phyloP scores from a whole-genome alignment of 2,113 vertebrate genomes.

The Esox niger region DNA sequence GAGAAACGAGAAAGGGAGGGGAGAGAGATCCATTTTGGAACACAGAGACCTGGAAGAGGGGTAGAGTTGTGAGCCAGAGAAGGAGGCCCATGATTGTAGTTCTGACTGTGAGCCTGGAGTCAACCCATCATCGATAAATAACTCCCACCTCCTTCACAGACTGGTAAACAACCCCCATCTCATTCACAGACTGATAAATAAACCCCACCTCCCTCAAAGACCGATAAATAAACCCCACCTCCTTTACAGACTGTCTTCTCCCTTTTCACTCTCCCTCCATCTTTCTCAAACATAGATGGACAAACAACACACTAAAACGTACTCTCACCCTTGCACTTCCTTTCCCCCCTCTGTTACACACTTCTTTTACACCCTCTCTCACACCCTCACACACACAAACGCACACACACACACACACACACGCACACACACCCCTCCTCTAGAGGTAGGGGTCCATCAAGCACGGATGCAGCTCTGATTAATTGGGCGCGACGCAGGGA shows the following conservation, averaged over 20 bases:
- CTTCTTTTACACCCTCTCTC: background rate
- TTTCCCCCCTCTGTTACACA: background rate
- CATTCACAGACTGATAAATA: too few relatives aligned
- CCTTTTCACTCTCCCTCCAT: too few relatives aligned
- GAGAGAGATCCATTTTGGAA: background rate
- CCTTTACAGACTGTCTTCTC: background rate
- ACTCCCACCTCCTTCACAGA: constrained; percentile 23
- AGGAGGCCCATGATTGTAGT: constrained; percentile 24
- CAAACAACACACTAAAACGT: constrained; percentile 28
- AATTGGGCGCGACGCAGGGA: constrained; percentile 77
- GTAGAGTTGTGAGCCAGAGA: background rate
- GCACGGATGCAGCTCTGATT: constrained; percentile 78
- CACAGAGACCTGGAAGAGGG: background rate
- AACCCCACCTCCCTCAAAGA: too few relatives aligned
- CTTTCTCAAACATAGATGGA: constrained; percentile 41
- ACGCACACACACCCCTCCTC: constrained; percentile 27
- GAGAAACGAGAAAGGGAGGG: background rate
- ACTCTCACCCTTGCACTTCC: background rate
- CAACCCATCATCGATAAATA: constrained; percentile 34
- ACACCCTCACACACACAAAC: background rate
- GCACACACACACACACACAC: background rate
- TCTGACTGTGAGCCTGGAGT: constrained; percentile 37
- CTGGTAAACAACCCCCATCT: too few relatives aligned
- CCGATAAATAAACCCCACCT: constrained; percentile 19
- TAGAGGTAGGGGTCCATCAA: constrained; percentile 67